A percentile compares a stretch with the other conserved stretches of the same genome.
Conservation (phyloP, 1,140 invertebrate genomes). For the Glomeris maerens region DNA sequence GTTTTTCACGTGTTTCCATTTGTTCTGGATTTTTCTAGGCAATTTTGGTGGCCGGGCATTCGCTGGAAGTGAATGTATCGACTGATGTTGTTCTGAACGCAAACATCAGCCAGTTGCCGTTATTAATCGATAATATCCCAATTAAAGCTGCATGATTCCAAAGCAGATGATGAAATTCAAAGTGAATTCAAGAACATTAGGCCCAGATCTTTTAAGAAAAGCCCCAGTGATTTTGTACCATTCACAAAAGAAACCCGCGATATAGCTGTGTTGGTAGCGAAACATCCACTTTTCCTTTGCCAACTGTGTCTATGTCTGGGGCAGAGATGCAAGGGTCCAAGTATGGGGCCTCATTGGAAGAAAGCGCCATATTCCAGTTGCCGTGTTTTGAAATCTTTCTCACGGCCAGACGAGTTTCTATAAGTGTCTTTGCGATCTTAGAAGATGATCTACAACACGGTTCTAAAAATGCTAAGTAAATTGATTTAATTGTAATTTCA, state of each 20-base stretch:
- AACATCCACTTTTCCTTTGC: constrained; percentile 18
- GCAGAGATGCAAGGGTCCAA: not conserved
- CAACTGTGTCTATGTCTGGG: not conserved
- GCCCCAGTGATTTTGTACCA: too few species aligned
- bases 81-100: constrained; percentile 36
- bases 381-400: too few species aligned
- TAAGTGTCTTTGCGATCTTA: too few species aligned
- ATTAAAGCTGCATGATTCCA: too few species aligned
- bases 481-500: too few species aligned
- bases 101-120: constrained; percentile 5
- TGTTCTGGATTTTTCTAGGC: constrained; percentile 28
- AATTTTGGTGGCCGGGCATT: constrained; percentile 55
- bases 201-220: too few species aligned
- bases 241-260: constrained; percentile 27
- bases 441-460: too few species aligned
- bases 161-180: too few species aligned
- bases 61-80: constrained; percentile 56
- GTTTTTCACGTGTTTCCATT: too few species aligned
- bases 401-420: too few species aligned
- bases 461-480: too few species aligned
- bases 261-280: constrained; percentile 44
- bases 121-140: constrained; percentile 7
- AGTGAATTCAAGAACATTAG: too few species aligned
- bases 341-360: not conserved
- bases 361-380: not conserved